Evolutionary conservation across 2,888 invertebrate species (phyloP), one percentile per base, ranked within the genome.

Genomic region (Mellilla xanthometata): DNA sequence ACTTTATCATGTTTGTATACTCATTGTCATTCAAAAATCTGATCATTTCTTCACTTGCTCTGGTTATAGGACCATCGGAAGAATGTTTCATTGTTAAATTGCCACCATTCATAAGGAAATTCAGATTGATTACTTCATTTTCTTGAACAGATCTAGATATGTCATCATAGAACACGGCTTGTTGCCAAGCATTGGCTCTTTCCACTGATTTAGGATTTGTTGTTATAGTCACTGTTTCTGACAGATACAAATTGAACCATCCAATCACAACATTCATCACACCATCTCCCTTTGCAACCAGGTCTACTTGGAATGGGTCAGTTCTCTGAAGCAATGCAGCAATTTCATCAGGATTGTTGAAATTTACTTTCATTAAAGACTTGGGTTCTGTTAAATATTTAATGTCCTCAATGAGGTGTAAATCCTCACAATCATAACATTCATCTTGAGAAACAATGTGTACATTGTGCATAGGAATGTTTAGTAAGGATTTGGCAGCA

Each of bases 221-320:
- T 35, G 93, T 92, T 26, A 95, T 79, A 0, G 76, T 82, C 22
- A 91, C 88, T 26, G 90, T 85, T 5, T 93, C 91, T 59, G 93
- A 91, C 33, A 96, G 81, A 66, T 93, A 81, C 45, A 96, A 81
- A 65, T 94, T 92, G 68, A 96, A 96, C 94, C 94, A 95, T 24
- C 94, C 91, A 36, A 92, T 92, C 31, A 95, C 76, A 12, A 92
- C 91, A 77, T 95, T 93, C 8, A 95, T 68, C 34, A 73, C 78
- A 1, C 94, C 94, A 62, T 72, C 65, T 38, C 80, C 67, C 32
- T 65, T 65, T 47, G 79, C 86, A 36, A 74, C 76, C 4, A 91
- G 65, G 29, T 77, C 62, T 12, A 86, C 59, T 49, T 65, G 55
- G 60, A 79, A 86, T n/a, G 82, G 83, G 42, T 80, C 77, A 46